Evolutionary conservation across 2,113 vertebrate genomes (phyloP).

Genomic region (Trachemys scripta): DNA sequence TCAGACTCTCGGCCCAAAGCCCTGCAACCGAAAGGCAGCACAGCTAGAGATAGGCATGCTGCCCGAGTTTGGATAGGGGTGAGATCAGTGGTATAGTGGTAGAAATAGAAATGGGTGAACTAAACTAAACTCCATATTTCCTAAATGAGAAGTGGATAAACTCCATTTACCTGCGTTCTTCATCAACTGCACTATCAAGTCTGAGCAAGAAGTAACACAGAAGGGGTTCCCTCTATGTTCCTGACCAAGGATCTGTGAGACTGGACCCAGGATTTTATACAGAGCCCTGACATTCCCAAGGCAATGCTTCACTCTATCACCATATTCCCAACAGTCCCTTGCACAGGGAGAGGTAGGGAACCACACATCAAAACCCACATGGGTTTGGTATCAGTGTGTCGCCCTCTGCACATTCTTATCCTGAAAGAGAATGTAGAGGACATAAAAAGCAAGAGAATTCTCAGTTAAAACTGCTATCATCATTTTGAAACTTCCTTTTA

Average conservation of each 20-base stretch:
- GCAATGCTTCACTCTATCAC: background rate
- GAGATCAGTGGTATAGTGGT: background rate
- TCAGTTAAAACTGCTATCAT: background rate
- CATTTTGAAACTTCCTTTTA: background rate
- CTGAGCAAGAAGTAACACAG: background rate
- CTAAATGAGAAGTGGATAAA: background rate
- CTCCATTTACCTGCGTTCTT: background rate
- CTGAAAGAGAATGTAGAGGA: background rate
- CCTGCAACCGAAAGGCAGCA: background rate
- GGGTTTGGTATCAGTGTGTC: background rate
- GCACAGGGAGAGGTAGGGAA: background rate
- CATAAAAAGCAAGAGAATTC: background rate
- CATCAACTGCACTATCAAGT: background rate
- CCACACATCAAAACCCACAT: background rate
- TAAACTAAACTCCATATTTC: background rate
- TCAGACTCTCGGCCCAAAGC: background rate
- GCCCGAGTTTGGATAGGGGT: background rate
- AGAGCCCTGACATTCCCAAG: background rate
- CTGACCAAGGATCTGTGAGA: background rate
- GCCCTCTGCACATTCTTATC: background rate
- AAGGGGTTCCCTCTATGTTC: background rate
- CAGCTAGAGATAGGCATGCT: background rate
- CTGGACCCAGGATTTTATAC: background rate
- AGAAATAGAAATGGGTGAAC: background rate
- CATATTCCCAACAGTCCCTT: background rate